A percentile compares a stretch with the other conserved stretches of the same genome.
Conservation (phyloP, 2,888 invertebrate genomes). For the Temnothorax ravouxi region DNA sequence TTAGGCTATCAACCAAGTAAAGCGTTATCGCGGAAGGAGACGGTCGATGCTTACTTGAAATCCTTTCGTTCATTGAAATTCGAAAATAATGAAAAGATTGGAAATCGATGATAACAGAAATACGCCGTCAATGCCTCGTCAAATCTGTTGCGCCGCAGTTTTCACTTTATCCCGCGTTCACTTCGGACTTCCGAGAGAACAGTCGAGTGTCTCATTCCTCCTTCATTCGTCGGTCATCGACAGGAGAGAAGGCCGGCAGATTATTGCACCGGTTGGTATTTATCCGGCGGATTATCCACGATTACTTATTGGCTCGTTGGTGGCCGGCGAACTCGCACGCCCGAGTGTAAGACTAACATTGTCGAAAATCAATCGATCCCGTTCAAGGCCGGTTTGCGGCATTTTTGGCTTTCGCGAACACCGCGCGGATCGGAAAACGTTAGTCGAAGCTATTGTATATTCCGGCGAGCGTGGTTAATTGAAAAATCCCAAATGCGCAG, state of each 20-base stretch:
- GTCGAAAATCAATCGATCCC: conserved; percentile 49
- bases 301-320: conserved; percentile 61
- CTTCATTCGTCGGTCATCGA: background rate
- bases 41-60: background rate
- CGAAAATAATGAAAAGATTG: conserved; percentile 25
- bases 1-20: background rate
- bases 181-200: background rate
- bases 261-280: conserved; percentile 57
- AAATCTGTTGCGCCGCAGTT: conserved; percentile 36
- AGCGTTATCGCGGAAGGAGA: background rate
- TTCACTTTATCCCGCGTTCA: conserved; percentile 9
- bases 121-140: background rate
- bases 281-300: conserved; percentile 67
- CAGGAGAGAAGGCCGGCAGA: conserved; percentile 48
- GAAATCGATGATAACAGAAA: conserved; percentile 14
- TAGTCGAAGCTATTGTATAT: background rate
- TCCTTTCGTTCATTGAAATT: background rate
- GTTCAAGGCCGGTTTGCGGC: background rate
- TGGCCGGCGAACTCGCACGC: conserved; percentile 15
- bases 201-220: conserved; percentile 8
- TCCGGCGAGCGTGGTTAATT: background rate
- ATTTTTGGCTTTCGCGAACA: background rate
- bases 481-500: background rate
- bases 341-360: conserved; percentile 44
- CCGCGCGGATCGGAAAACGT: background rate